Base-by-base conservation (phyloP, 2,888 invertebrate genomes). In the Belgica antarctica region DNA sequence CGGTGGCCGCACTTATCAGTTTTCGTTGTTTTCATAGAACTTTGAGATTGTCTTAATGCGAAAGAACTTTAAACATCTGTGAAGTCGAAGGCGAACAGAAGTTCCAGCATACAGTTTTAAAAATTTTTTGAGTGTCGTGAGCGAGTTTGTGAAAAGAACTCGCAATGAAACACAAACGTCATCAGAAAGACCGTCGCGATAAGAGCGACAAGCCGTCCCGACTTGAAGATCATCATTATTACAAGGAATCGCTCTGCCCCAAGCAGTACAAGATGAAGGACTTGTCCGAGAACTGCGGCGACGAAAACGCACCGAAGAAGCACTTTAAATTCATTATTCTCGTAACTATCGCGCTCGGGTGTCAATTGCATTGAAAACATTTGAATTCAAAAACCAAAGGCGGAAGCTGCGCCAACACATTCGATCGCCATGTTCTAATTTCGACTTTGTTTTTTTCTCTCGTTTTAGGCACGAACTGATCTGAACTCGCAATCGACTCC, bases 221-320 rank as follows among this genome's bases (percentile, higher is more conserved):
- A 8, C 65, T 47, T 17, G 65, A 65, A 15, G 65, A 65, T 10
- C 65, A 65, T 47, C 68, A 27, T n/a, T 68, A 68, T 24, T 59
- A 59, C 27, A 27, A 27, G 7, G 34, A 17, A 28, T 34, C 19
- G 19, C 1, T 8, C n/a, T 17, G 34, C 34, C 4, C 15, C n/a
- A 62, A 62, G 15, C 15, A 62, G 28, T 61, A 70, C 15, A 34
- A 24, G 12, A 77, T 79, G 75, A 80, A 80, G 81, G 80, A 78
- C 76, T 76, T 75, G 75, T 7, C 75, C 76, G 75, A 68, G 3
- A 52, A 52, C 28, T 61, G 78, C 25, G 66, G 61, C 5, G 46
- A 62, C 28, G 22, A 47, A n/a, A 62, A n/a, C 12, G 66, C 52
- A 24, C 62, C 62, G 27, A 70, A 59, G 36, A 62, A 62, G 70